Percentiles rank a stretch among this genome's conserved stretches.
phyloP scores from a whole-genome alignment of 1,140 invertebrate genomes.

The Macrosteles quadrilineatus region DNA sequence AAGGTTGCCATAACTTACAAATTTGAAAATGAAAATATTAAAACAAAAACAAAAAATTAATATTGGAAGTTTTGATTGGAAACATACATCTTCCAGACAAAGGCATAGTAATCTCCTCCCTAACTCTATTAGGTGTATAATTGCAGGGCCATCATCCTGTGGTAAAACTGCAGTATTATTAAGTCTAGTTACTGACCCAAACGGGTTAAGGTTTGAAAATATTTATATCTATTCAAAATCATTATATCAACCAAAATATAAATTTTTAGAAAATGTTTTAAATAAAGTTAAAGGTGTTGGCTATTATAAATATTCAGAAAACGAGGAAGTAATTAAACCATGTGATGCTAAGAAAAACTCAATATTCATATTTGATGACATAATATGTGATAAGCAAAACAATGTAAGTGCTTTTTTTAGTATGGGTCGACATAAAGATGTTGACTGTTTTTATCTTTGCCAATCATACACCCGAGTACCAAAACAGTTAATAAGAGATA shows the following conservation, averaged over 20 bases:
- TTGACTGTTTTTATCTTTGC: constrained; percentile 49
- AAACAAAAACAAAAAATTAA: too few species aligned
- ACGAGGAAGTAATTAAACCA: constrained; percentile 43
- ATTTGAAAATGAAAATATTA: too few species aligned
- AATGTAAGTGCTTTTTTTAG: constrained; percentile 47
- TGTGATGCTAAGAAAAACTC: constrained; percentile 43
- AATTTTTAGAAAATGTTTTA: constrained; percentile 39
- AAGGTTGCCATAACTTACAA: too few species aligned
- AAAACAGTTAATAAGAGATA: constrained; percentile 50
- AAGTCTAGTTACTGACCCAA: constrained; percentile 44
- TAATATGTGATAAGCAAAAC: constrained; percentile 48
- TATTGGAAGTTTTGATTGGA: too few species aligned
- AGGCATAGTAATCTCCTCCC: constrained; percentile 43
- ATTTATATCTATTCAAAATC: constrained; percentile 46
- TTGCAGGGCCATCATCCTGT: constrained; percentile 46
- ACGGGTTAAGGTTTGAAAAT: constrained; percentile 48
- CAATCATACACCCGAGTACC: constrained; percentile 48
- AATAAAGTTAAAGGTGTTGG: constrained; percentile 38
- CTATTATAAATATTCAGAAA: constrained; percentile 38
- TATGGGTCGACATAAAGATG: constrained; percentile 48
- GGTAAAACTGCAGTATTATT: constrained; percentile 48
- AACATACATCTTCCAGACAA: neutral
- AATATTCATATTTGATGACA: constrained; percentile 51
- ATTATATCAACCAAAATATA: constrained; percentile 45
- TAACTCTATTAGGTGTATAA: constrained; percentile 42